Conservation (phyloP, 2,113 vertebrate genomes). For the Ellobius talpinus region DNA sequence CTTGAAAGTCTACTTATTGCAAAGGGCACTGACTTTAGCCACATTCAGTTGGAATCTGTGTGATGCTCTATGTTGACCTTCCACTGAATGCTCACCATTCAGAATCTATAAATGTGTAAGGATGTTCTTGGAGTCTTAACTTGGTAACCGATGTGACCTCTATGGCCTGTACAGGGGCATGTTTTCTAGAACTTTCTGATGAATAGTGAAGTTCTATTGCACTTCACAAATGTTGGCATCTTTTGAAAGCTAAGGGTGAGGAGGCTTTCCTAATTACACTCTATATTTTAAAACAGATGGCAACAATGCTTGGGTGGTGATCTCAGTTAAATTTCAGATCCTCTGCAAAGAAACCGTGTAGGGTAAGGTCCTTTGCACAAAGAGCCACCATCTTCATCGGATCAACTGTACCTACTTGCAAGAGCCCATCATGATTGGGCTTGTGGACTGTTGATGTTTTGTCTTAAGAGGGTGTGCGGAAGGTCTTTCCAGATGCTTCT, state of each 20-base stretch:
- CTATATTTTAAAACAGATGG: conserved; percentile 16
- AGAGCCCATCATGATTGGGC: too few species aligned
- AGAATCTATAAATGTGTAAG: neutral
- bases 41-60: neutral
- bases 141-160: neutral
- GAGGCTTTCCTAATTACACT: neutral
- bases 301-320: neutral
- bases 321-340: neutral
- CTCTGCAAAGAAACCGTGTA: neutral
- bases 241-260: neutral
- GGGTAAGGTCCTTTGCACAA: too few species aligned
- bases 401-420: neutral
- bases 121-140: neutral
- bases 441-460: neutral
- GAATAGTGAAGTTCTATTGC: neutral
- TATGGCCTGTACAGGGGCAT: neutral
- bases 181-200: neutral
- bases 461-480: neutral
- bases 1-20: neutral
- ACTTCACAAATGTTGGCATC: neutral
- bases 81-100: neutral
- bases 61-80: neutral
- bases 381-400: too few species aligned
- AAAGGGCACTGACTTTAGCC: neutral
- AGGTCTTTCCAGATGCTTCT: neutral